Base-by-base conservation (phyloP, 2,113 vertebrate genomes). In the Silurus meridionalis region DNA sequence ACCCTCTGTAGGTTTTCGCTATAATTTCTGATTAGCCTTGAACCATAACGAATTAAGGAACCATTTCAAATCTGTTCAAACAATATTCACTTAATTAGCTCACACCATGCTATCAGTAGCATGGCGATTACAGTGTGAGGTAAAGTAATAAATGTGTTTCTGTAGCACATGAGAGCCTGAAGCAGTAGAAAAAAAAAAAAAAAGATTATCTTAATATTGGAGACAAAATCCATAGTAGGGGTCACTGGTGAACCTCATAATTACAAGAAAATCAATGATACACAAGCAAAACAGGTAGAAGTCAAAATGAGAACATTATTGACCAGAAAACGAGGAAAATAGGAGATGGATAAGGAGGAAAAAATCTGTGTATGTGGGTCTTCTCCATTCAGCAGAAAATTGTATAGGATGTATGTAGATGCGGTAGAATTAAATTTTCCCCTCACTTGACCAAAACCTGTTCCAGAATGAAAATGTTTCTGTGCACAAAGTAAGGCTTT, bases 21-120 rank as follows among this genome's bases (percentile, higher is more conserved):
- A 82, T 82, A 66, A 64, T 82, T 66, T 53, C 61, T 53, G 61
- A 82, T 82, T 82, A 82, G 80, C 48, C 23, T 52, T 46, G 11
- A 50, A 66, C 80, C 61, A 52, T 25, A 28, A 25, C 23, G 2
- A 66, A 82, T 82, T 52, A 52, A 53, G 48, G 37, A 80, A 80
- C 9, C 78, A 80, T 60, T 80, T 61, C 46, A 80, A 61, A 80
- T 60, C 57, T 23, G 78, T 80, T 61, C 17, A 61, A 80, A 61
- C 19, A 61, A 82, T 82, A 25, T 82, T 82, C 48, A 53, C 23
- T 66, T 82, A 66, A 82, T 82, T 82, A 52, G 66, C 63, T 66
- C 46, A 15, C 80, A 82, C 48, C 78, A 48, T 13, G 80, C 60
- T 25, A 64, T n/a, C 50, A 25, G 23, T 82, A 50, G 46, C 53